phyloP scores from a whole-genome alignment of 2,797 vertebrate genomes.

The Chelon auratus region DNA sequence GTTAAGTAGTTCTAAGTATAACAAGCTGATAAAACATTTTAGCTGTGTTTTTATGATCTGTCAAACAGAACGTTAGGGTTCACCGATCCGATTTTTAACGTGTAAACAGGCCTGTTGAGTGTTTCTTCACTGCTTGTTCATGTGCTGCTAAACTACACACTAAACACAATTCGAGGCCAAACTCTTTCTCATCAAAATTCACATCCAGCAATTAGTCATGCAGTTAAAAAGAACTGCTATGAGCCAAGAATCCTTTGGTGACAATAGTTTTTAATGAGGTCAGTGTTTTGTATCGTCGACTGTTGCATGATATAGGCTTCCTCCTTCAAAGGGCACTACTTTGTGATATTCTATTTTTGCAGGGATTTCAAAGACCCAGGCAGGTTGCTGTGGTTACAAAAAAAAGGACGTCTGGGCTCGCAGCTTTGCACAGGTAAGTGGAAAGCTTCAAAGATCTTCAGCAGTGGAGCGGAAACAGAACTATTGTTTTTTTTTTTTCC shows the following conservation, averaged over 20 bases:
- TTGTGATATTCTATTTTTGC: constrained; percentile 73
- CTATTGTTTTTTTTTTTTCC: constrained; percentile 69
- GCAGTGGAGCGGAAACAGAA: constrained; percentile 57
- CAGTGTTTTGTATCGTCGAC: constrained; percentile 63
- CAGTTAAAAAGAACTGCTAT: constrained; percentile 56
- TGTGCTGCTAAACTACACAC: constrained; percentile 36
- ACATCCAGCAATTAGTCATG: constrained; percentile 63
- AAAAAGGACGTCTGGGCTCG: constrained; percentile 65
- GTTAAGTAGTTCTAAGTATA: not conserved
- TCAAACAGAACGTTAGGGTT: constrained; percentile 20
- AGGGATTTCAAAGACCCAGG: constrained; percentile 76
- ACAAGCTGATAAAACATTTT: constrained; percentile 2
- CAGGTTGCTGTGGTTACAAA: constrained; percentile 76
- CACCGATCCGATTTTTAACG: constrained; percentile 11
- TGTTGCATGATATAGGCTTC: constrained; percentile 53
- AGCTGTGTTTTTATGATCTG: constrained; percentile 2
- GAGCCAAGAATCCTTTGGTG: constrained; percentile 56
- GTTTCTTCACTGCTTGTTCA: constrained; percentile 17
- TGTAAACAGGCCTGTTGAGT: constrained; percentile 15
- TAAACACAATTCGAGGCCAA: constrained; percentile 49
- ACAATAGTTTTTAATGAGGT: constrained; percentile 74
- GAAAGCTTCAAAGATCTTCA: constrained; percentile 75
- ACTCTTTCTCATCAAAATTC: constrained; percentile 69
- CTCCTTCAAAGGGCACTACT: constrained; percentile 71
- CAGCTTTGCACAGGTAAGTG: constrained; percentile 74